A percentile compares a stretch with the other conserved stretches of the same genome.
Conservation (phyloP, 2,113 vertebrate species). For the Nematolebias whitei region DNA sequence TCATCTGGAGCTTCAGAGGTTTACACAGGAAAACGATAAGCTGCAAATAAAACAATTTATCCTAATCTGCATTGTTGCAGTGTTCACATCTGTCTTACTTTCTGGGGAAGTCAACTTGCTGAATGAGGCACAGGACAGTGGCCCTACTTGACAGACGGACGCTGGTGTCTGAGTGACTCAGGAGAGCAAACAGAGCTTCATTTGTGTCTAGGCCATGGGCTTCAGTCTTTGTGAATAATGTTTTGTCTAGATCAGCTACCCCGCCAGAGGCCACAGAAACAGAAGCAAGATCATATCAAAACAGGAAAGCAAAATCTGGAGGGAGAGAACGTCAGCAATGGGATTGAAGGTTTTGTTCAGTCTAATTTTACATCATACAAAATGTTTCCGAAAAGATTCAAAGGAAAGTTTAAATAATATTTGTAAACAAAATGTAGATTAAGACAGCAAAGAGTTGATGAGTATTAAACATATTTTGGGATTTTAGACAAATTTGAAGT, state of each 20-base stretch:
- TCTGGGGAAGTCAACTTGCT: conserved; percentile 27
- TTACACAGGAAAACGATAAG: conserved; percentile 5
- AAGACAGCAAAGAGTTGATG: no score
- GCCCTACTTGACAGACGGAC: conserved; percentile 36
- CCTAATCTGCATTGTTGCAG: background rate
- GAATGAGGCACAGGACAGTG: conserved; percentile 57
- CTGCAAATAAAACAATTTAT: conserved; percentile 8
- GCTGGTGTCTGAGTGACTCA: conserved; percentile 40
- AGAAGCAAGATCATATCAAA: conserved; percentile 38
- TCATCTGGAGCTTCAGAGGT: background rate
- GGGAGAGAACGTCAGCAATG: background rate
- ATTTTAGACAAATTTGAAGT: no score
- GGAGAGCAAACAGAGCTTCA: conserved; percentile 51
- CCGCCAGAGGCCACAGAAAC: conserved; percentile 59
- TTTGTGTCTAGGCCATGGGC: conserved; percentile 54
- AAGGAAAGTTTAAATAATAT: background rate
- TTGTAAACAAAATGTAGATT: background rate
- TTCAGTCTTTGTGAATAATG: conserved; percentile 62
- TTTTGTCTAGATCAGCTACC: conserved; percentile 65
- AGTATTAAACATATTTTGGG: no score
- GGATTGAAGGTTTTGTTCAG: background rate
- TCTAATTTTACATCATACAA: background rate
- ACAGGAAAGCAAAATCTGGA: conserved; percentile 16
- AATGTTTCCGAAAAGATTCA: background rate
- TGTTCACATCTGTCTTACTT: conserved; percentile 27